phyloP scores from a whole-genome alignment of 2,797 vertebrate species.

The Anisognathus igniventris region DNA sequence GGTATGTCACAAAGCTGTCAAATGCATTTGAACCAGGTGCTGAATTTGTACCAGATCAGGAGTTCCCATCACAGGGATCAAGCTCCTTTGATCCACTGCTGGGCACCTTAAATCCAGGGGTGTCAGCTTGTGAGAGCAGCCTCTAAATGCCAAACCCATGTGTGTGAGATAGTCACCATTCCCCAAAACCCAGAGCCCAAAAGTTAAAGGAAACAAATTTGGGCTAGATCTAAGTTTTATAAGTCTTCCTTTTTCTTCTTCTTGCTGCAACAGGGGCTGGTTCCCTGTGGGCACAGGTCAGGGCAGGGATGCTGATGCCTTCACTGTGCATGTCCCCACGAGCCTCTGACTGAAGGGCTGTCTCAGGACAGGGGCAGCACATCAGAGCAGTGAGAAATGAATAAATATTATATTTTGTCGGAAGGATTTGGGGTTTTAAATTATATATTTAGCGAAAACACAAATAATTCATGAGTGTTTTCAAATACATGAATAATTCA shows the following conservation, averaged over 20 bases:
- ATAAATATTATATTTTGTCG: neutral
- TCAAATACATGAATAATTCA: slow-evolving; percentile 66
- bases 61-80: neutral
- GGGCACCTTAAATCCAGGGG: neutral
- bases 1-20: neutral
- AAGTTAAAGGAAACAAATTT: neutral
- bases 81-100: neutral
- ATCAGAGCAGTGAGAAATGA: neutral
- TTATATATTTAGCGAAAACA: slow-evolving; percentile 66
- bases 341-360: neutral
- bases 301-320: neutral
- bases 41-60: neutral
- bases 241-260: neutral
- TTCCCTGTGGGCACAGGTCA: neutral
- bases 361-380: neutral
- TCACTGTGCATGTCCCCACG: neutral
- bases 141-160: neutral
- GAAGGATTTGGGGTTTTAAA: slow-evolving; percentile 45
- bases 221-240: neutral
- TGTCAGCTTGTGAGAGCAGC: neutral
- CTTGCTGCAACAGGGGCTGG: neutral
- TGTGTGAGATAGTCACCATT: neutral
- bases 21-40: neutral
- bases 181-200: neutral
- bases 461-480: slow-evolving; percentile 69